Conservation (phyloP, 2,888 invertebrate species). For the Tipula helvola region DNA sequence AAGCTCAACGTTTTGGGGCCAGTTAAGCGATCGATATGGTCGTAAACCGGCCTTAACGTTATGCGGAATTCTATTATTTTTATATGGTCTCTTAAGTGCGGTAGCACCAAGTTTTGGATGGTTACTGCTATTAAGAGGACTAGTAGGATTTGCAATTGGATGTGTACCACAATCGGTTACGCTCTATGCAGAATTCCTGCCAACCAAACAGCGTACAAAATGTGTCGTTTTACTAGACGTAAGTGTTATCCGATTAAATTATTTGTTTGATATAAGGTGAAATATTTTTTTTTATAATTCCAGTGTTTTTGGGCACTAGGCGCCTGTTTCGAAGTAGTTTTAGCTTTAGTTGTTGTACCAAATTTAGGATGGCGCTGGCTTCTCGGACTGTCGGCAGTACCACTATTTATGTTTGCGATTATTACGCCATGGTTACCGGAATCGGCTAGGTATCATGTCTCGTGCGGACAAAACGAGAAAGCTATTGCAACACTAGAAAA, state of each 20-base stretch:
- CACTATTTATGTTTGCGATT: constrained; percentile 68
- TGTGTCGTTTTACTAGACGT: constrained; percentile 92
- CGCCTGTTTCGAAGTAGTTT: constrained; percentile 82
- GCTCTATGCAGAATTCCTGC: constrained; percentile 90
- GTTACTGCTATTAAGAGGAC: constrained; percentile 77
- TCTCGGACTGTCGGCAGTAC: constrained; percentile 80
- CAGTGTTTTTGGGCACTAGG: constrained; percentile 95
- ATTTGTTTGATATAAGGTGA: not conserved
- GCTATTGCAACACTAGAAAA: constrained; percentile 72
- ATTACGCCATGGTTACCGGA: constrained; percentile 88
- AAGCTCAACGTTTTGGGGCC: constrained; percentile 92
- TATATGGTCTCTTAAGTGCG: constrained; percentile 82
- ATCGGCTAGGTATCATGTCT: constrained; percentile 79
- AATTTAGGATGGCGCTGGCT: constrained; percentile 85
- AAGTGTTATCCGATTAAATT: constrained; percentile 33
- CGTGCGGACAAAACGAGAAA: constrained; percentile 74
- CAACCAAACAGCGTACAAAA: constrained; percentile 84
- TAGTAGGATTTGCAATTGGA: constrained; percentile 93
- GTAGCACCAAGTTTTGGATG: constrained; percentile 85
- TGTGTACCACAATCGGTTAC: constrained; percentile 97
- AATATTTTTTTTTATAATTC: constrained; percentile 17
- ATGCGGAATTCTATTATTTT: constrained; percentile 80
- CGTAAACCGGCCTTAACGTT: constrained; percentile 67
- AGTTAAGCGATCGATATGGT: constrained; percentile 85
- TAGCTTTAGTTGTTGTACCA: constrained; percentile 85